phyloP scores from a whole-genome alignment of 2,797 vertebrate species.

The Sarcoramphus papa region DNA sequence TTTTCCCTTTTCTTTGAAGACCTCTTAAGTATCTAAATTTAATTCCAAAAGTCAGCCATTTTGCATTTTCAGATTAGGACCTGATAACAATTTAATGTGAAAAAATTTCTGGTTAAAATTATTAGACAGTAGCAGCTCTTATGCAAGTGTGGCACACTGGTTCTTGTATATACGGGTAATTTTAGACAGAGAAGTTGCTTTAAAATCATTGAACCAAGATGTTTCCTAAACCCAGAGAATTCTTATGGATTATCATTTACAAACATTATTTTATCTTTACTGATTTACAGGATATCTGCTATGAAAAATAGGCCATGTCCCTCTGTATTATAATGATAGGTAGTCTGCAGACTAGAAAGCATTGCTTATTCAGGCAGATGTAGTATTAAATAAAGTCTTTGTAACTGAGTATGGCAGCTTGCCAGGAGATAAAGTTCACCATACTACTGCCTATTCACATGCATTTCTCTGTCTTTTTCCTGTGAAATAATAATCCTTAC shows the following conservation, averaged over 20 bases:
- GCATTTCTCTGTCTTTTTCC: background rate
- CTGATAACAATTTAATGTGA: background rate
- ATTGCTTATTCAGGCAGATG: background rate
- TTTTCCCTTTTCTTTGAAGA: background rate
- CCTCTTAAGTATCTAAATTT: background rate
- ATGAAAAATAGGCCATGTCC: background rate
- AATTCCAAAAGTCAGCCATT: background rate
- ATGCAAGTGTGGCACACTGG: fast-evolving
- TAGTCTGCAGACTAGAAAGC: background rate
- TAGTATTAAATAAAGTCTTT: background rate
- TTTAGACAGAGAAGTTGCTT: background rate
- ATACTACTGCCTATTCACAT: background rate
- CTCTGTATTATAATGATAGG: background rate
- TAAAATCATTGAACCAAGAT: background rate
- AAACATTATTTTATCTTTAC: background rate
- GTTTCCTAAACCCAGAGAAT: background rate
- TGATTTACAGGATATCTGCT: background rate
- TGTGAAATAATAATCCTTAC: background rate
- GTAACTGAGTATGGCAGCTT: background rate
- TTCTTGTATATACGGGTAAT: background rate
- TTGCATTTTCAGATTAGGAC: background rate
- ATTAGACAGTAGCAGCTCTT: background rate
- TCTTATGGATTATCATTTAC: background rate
- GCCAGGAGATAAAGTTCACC: background rate
- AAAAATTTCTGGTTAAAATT: background rate